Base-by-base conservation (phyloP, 1,140 invertebrate species). In the Sinonovacula constricta region DNA sequence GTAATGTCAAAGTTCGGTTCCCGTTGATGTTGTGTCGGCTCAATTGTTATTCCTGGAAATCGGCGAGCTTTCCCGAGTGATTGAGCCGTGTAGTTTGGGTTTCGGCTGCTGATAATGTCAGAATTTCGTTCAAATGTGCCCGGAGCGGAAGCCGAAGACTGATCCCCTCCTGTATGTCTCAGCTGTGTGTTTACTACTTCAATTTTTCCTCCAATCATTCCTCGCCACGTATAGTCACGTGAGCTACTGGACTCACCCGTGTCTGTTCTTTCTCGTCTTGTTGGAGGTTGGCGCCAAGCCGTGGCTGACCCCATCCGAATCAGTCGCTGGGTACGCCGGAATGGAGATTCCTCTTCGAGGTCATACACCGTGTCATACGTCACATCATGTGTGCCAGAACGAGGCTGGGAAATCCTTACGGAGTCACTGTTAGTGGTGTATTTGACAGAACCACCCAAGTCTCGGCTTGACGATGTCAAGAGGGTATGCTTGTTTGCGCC, bases 291-390 rank as follows among this genome's bases (percentile, higher is more conserved):
- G 18, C 67, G 54, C 75, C 75, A 78, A 10, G 65, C 33, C 34
- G 69, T 78, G 12, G 75, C 75, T 1, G 75, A 78, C 24, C 75
- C 75, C 75, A 78, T 70, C 7, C 66, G 53, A 26, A 78, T 78
- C 3, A 78, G 66, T 18, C 67, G 54, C 22, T 78, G 66, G 5
- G 65, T 78, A n/a, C 75, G 34, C 15, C 75, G 65, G 59, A 78
- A 78, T 1, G 75, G 75, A 0, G 75, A 78, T 24, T 78, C 75
- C 22, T 30, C 28, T 59, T 78, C 45, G 14, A 74, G 24, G 24
- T 78, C 57, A 49, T 69, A 78, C 54, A 78, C 75, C 10, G 75
- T 78, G 39, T 78, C 75, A 30, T 78, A 78, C 4, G 75, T 78
- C 18, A 69, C 65, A 28, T 78, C 75, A 22, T 33, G 24, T n/a